Evolutionary conservation across 2,888 invertebrate genomes (phyloP).

Genomic region (Drosophila silvestris): DNA sequence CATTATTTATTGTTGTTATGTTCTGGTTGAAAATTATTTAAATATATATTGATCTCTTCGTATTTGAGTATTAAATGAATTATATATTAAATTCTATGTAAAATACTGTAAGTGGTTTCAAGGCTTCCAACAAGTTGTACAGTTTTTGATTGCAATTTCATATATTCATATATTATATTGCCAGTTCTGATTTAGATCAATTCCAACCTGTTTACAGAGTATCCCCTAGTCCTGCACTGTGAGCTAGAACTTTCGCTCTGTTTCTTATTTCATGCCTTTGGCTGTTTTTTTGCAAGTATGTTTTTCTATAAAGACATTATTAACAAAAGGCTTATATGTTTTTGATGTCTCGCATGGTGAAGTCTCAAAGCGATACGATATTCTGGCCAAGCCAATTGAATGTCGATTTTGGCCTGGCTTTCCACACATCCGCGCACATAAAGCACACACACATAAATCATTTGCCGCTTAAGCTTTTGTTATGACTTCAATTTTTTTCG

Average conservation of each 20-base stretch:
- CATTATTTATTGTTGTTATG: slow-evolving; percentile 5
- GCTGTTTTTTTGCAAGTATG: slow-evolving; percentile 40
- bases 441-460: slow-evolving; percentile 63
- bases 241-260: slow-evolving; percentile 1
- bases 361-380: slow-evolving; percentile 16
- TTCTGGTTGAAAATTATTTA: neutral
- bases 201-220: neutral
- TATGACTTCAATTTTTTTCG: slow-evolving; percentile 29
- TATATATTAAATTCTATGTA: neutral
- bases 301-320: slow-evolving; percentile 76
- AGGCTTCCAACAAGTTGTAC: neutral
- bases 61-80: neutral
- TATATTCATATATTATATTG: neutral
- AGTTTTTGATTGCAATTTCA: neutral
- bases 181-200: neutral
- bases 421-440: slow-evolving; percentile 11
- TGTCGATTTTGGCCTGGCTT: slow-evolving; percentile 14
- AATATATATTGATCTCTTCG: neutral
- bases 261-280: slow-evolving; percentile 7
- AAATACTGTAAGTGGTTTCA: neutral
- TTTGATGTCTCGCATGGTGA: slow-evolving; percentile 26
- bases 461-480: slow-evolving; percentile 53
- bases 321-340: slow-evolving; percentile 39
- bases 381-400: slow-evolving; percentile 27
- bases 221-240: neutral